Evolutionary conservation across 2,797 vertebrate genomes (phyloP), one percentile per base, ranked within the genome.

Genomic region (Borostomias antarcticus): DNA sequence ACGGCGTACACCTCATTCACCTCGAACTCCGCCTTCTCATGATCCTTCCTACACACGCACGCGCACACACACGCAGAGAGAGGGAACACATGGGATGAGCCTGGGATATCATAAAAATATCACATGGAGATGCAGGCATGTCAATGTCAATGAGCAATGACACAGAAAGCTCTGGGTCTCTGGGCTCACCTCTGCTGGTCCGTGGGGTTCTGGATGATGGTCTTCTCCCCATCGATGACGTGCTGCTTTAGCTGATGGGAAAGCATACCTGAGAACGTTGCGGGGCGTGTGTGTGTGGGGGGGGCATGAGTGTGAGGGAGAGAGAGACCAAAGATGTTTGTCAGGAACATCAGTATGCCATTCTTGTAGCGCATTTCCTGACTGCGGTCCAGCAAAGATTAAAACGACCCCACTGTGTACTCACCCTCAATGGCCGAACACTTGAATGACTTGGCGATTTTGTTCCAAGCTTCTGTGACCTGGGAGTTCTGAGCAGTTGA

Each of bases 191-290:
- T 97, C 75, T 99, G 96, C 92, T 98, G 97, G 89, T 99, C 97
- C 70, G 94, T 93, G 50, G 97, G 97, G 77, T 98, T 98, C 86
- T 98, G 96, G 81, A 98, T 98, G 83, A 99, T 98, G 0, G 96
- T 98, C 86, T 99, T 99, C 89, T 98, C 97, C 19, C 97, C 97
- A 56, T 99, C 96, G 3, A 98, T 98, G 75, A 98, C 91, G 56
- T 98, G 97, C 77, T 99, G 97, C 84, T 99, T 99, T 69, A 98
- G 90, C 72, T 99, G 97, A 88, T 99, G 96, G 3, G 97, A 99
- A 74, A 99, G 85, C 97, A 99, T 98, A 67, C 96, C 97, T 98
- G 82, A 2, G 57, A 23, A 81, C 26, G 66, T 11, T 1, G n/a
- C n/a, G n/a, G n/a, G n/a, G n/a, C n/a, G n/a, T n/a, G n/a, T n/a